phyloP scores from a whole-genome alignment of 2,797 vertebrate species.

The Xiphorhynchus erythropygius region DNA sequence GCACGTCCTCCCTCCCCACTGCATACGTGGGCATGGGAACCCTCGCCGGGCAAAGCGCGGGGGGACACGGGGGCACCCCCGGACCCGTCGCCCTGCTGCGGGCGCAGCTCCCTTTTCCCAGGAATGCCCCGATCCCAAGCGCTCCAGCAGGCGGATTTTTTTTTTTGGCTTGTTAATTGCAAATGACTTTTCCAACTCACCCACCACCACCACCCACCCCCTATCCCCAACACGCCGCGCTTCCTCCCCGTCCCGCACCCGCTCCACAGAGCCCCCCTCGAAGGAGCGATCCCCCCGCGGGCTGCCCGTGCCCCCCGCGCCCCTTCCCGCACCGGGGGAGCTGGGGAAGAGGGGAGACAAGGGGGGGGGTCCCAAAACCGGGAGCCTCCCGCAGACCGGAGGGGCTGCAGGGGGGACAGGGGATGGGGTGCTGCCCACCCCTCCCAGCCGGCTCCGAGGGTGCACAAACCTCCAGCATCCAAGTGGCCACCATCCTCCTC shows the following conservation, averaged over 20 bases:
- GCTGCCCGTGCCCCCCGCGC: neutral
- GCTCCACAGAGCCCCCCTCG: neutral
- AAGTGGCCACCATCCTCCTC: conserved; percentile 92
- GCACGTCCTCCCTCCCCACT: conserved; percentile 76
- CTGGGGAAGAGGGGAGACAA: neutral
- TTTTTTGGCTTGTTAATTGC: neutral
- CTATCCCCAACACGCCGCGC: neutral
- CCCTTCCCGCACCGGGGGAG: neutral
- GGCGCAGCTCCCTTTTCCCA: conserved; percentile 2
- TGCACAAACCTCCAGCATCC: conserved; percentile 94
- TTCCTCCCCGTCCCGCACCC: neutral
- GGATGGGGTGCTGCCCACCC: neutral
- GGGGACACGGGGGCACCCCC: neutral
- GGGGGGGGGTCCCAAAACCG: neutral
- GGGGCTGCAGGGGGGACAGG: neutral
- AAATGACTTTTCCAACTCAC: conserved; percentile 10
- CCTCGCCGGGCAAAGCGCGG: conserved; percentile 58
- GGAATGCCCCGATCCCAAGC: conserved; percentile 34
- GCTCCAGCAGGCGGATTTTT: conserved; percentile 1
- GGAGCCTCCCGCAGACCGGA: neutral
- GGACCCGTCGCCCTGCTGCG: neutral
- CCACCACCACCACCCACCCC: neutral
- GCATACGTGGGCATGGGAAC: conserved; percentile 93
- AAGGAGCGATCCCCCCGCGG: neutral
- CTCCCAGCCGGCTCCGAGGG: neutral